Percentiles rank a stretch among this genome's conserved stretches.
These are phyloP conservation scores for Drosophila neonasuta DNA, from an alignment of 2,888 invertebrate genomes.

Conservation along the genomic window DNA sequence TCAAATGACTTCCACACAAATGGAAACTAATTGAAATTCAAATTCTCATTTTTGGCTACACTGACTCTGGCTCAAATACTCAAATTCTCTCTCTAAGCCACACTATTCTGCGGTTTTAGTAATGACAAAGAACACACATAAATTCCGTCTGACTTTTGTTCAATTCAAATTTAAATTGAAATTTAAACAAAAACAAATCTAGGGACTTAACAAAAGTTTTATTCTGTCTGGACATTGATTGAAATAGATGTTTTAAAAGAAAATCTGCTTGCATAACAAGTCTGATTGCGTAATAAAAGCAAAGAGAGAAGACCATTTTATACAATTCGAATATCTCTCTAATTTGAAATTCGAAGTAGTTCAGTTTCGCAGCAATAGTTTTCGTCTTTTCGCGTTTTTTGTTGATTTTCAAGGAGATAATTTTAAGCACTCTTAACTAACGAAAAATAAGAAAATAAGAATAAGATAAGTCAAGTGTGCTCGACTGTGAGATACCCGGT, in stretches of 20 bases:
- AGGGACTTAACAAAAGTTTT: not conserved
- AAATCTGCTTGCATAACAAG: not conserved
- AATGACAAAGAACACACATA: constrained; percentile 21
- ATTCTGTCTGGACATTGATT: constrained; percentile 2
- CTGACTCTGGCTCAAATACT: constrained; percentile 20
- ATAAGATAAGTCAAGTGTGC: no score
- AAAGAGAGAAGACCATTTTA: no score
- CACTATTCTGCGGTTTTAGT: constrained; percentile 11
- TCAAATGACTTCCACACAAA: constrained; percentile 48
- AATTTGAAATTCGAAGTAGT: no score
- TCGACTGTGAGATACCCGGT: no score
- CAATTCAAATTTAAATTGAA: constrained; percentile 19
- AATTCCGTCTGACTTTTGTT: constrained; percentile 1
- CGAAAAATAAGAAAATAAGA: no score
- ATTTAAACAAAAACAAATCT: not conserved
- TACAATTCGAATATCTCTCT: no score
- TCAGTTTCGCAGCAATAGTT: no score
- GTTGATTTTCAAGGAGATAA: no score
- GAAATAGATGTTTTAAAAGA: not conserved
- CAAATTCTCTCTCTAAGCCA: constrained; percentile 11
- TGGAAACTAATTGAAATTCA: constrained; percentile 68
- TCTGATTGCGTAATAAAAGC: no score
- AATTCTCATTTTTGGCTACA: constrained; percentile 55
- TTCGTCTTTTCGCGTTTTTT: no score
- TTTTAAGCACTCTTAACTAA: no score